phyloP scores from a whole-genome alignment of 1,140 invertebrate genomes.

The Oedothorax gibbosus region DNA sequence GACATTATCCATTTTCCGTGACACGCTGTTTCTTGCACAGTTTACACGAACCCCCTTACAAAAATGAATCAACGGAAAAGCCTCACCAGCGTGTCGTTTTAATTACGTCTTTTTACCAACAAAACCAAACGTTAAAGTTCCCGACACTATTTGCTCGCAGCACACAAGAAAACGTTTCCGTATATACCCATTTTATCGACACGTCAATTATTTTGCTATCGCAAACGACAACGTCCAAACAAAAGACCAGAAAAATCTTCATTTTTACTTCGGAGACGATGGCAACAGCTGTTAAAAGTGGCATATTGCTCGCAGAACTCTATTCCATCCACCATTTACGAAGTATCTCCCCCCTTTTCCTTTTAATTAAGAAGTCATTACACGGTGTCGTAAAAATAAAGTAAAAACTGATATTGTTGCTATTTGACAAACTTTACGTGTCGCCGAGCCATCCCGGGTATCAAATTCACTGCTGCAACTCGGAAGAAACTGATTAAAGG shows the following conservation, averaged over 20 bases:
- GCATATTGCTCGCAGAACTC: constrained; percentile 13
- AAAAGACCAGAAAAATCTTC: constrained; percentile 56
- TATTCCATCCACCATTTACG: constrained; percentile 25
- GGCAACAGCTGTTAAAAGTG: constrained; percentile 56
- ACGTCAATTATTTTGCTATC: constrained; percentile 58
- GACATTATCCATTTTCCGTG: constrained; percentile 11
- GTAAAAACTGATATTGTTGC: constrained; percentile 54
- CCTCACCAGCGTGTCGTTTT: constrained; percentile 10
- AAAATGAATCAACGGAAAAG: not conserved
- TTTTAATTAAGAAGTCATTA: constrained; percentile 60
- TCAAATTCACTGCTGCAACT: constrained; percentile 39
- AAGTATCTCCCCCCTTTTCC: constrained; percentile 22
- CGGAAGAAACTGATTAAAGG: constrained; percentile 43
- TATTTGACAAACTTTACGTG: constrained; percentile 60
- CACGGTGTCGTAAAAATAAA: constrained; percentile 54
- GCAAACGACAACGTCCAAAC: constrained; percentile 34
- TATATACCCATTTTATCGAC: constrained; percentile 41
- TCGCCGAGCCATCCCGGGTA: constrained; percentile 33
- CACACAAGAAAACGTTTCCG: constrained; percentile 50
- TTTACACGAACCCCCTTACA: not conserved
- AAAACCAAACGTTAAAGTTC: constrained; percentile 38
- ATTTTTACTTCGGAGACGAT: constrained; percentile 39
- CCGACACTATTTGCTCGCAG: constrained; percentile 43
- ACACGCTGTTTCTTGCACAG: constrained; percentile 29
- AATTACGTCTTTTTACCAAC: constrained; percentile 52